Conservation (phyloP, 2,113 vertebrate species). For the Alligator sinensis region DNA sequence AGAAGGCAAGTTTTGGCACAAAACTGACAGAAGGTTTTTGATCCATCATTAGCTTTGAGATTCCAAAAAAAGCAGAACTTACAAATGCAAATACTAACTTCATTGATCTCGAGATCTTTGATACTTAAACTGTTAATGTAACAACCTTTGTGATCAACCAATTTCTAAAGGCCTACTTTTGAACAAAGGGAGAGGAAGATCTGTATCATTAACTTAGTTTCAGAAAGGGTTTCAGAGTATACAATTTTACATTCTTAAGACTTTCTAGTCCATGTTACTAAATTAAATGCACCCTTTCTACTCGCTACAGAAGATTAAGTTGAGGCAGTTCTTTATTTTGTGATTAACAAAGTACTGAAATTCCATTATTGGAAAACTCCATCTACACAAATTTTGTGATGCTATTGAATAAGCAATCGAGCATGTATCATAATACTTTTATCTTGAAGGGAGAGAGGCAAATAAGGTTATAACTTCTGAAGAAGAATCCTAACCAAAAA, state of each 20-base stretch:
- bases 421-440: background rate
- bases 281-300: background rate
- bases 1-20: background rate
- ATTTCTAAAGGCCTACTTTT: background rate
- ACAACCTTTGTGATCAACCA: background rate
- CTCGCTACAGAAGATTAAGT: background rate
- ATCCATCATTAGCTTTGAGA: background rate
- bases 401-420: background rate
- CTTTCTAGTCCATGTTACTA: background rate
- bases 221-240: background rate
- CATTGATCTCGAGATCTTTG: background rate
- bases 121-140: too few species aligned
- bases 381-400: background rate
- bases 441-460: background rate
- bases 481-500: background rate
- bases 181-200: background rate
- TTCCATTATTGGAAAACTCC: background rate
- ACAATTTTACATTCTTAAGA: background rate
- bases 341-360: background rate
- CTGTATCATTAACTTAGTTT: rapidly evolving
- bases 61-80: background rate
- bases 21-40: background rate
- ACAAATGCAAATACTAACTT: background rate
- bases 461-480: background rate
- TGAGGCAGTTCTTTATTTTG: background rate